phyloP scores from a whole-genome alignment of 2,113 vertebrate species.

The Rhagologus leucostigma region DNA sequence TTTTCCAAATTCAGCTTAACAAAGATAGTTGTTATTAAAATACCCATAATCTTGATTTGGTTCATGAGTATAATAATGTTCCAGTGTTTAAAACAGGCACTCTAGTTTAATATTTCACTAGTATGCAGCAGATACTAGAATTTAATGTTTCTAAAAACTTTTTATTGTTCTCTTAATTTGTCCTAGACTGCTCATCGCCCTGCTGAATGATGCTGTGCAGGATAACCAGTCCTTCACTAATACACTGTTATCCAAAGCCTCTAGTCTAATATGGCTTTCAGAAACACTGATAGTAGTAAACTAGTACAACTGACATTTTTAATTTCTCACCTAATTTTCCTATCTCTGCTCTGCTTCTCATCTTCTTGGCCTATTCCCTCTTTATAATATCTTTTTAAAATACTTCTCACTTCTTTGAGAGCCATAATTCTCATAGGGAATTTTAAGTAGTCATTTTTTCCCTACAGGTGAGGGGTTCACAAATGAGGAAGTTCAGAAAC shows the following conservation, averaged over 20 bases:
- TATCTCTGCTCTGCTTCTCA: constrained; percentile 36
- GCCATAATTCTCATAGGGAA: constrained; percentile 4
- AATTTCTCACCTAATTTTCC: constrained; percentile 37
- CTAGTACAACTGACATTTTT: not conserved
- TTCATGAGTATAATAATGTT: not conserved
- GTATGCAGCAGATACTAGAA: not conserved
- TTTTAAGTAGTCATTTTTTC: constrained; percentile 18
- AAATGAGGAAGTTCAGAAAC: not conserved
- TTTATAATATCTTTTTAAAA: constrained; percentile 19
- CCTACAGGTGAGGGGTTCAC: not conserved
- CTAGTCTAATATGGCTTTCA: constrained; percentile 16
- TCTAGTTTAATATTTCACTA: not conserved
- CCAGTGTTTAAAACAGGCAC: not conserved
- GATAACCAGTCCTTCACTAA: constrained; percentile 33
- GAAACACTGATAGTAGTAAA: constrained; percentile 26
- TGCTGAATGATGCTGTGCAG: constrained; percentile 32
- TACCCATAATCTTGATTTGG: not conserved
- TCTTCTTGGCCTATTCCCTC: constrained; percentile 39
- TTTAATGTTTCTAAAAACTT: constrained; percentile 44
- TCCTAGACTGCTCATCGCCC: constrained; percentile 7
- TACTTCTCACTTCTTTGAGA: constrained; percentile 36
- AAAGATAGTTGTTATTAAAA: not conserved
- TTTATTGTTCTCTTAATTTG: constrained; percentile 31
- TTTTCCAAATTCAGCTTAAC: constrained; percentile 23
- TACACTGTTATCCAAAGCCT: not conserved